phyloP scores from a whole-genome alignment of 2,113 vertebrate species.

The Piliocolobus tephrosceles region DNA sequence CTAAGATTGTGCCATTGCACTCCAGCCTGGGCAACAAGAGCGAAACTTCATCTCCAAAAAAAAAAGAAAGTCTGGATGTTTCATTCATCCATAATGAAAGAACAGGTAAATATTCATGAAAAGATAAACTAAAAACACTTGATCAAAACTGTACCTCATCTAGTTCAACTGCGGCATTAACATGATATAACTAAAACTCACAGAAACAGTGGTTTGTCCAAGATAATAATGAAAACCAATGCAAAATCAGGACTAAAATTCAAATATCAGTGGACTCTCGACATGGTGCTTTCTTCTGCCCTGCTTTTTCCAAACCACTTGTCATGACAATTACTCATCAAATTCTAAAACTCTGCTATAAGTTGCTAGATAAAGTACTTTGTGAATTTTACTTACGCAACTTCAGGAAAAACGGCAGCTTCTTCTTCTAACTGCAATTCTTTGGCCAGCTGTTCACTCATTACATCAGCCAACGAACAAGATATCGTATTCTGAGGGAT shows the following conservation, averaged over 20 bases:
- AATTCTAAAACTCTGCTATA: background rate
- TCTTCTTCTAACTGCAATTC: conserved; percentile 93
- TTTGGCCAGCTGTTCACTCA: conserved; percentile 96
- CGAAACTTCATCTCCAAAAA: too few species aligned
- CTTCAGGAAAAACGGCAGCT: conserved; percentile 82
- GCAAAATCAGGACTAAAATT: background rate
- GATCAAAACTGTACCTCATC: conserved; percentile 17
- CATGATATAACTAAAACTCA: background rate
- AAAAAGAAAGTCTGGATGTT: too few species aligned
- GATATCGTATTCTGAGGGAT: conserved; percentile 80
- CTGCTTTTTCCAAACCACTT: background rate
- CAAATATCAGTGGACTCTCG: background rate
- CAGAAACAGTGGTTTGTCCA: background rate
- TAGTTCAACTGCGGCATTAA: background rate
- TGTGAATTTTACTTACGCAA: conserved; percentile 84
- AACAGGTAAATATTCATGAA: background rate
- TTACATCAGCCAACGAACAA: conserved; percentile 95
- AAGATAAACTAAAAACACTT: conserved; percentile 22
- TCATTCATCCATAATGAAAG: background rate
- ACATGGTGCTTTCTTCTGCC: background rate
- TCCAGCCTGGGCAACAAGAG: too few species aligned
- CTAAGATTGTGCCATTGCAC: too few species aligned
- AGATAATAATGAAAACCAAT: background rate
- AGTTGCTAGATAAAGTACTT: background rate
- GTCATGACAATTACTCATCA: background rate